A percentile compares a stretch with the other conserved stretches of the same genome.
phyloP scores from a whole-genome alignment of 2,888 invertebrate genomes.

The Apotomis betuletana region DNA sequence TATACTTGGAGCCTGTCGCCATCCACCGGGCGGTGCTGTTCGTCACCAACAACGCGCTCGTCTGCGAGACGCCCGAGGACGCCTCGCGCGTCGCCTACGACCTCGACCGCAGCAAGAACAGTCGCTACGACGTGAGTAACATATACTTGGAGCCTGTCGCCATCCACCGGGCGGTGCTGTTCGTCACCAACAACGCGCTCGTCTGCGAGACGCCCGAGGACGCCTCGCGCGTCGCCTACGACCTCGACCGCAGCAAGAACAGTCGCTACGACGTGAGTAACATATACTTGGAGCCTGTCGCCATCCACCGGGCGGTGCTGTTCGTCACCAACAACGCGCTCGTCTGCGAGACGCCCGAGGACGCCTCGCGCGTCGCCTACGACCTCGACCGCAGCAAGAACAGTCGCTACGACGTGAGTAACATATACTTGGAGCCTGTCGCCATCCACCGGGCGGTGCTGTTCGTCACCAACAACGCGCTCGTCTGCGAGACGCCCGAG shows the following conservation, averaged over 20 bases:
- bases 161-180: neutral
- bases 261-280: conserved; percentile 89
- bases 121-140: conserved; percentile 88
- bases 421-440: conserved; percentile 48
- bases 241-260: conserved; percentile 86
- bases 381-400: conserved; percentile 86
- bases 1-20: too few species aligned
- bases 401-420: conserved; percentile 89
- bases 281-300: conserved; percentile 48
- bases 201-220: conserved; percentile 99
- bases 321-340: conserved; percentile 92
- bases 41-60: conserved; percentile 94
- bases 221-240: conserved; percentile 85
- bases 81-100: conserved; percentile 84
- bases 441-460: neutral
- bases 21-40: too few species aligned
- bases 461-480: conserved; percentile 90
- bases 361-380: conserved; percentile 87
- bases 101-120: conserved; percentile 87
- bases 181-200: conserved; percentile 92
- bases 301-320: neutral
- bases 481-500: conserved; percentile 81
- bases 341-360: conserved; percentile 98
- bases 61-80: conserved; percentile 99
- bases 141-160: conserved; percentile 48